Base-by-base conservation (phyloP, 2,888 invertebrate species). In the Tetramorium bicarinatum region DNA sequence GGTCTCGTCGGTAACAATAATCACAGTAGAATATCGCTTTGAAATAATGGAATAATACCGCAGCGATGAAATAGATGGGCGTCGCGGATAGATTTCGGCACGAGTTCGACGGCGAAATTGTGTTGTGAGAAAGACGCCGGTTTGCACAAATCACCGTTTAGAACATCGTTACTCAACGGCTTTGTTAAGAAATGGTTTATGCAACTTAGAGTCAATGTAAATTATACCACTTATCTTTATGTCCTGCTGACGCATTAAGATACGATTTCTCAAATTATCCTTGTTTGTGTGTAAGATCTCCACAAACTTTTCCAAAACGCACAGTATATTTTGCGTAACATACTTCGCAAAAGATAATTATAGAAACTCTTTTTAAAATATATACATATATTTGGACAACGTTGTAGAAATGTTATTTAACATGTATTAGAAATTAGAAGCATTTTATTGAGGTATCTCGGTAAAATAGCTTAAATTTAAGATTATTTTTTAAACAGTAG, bases 151-250 rank as follows among this genome's bases (percentile, higher is more conserved):
- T 59, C 54, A 21, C 47, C 69, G 54, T 59, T 79, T 69, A 69
- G 44, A 59, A 59, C 44, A 21, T 59, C 21, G 47, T 79, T 79
- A 59, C 69, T 18, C 34, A 79, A 79, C 44, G 21, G 34, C 18
- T 67, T 67, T 34, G 56, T 79, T 69, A 59, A 67, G 41, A 93
- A 90, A 93, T 92, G 92, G 0, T 91, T 91, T n/a, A 86, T 44
- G 29, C 67, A 84, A 11, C 92, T 75, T 38, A 9, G 41, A 77
- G 66, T 54, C 69, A 79, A 79, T 79, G 79, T 44, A 67, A 79
- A 79, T 79, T 67, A 66, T 77, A 41, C 75, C 62, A 21, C n/a
- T 44, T 74, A 47, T 82, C 83, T 8, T 64, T 47, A 21, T 90
- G 34, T 15, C 34, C 15, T 47, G 9, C 21, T 52, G 85, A 77